Conservation (phyloP, 2,888 invertebrate species). For the Synanthedon andrenaeformis region DNA sequence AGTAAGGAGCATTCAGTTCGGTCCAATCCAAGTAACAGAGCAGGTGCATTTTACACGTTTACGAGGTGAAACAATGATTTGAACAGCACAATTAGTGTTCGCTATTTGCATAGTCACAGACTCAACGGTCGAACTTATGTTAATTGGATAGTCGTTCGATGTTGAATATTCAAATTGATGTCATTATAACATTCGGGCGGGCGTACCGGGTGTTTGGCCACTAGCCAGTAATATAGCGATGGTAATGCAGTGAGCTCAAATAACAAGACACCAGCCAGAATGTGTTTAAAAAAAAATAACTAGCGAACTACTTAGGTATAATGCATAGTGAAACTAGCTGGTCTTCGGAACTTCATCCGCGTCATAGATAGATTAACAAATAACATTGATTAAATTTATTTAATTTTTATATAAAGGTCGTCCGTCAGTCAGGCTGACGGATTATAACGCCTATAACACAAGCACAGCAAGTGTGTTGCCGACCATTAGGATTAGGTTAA, state of each 20-base stretch:
- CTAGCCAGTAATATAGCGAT: constrained; percentile 55
- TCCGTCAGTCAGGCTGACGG: too few species aligned
- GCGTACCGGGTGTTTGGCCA: constrained; percentile 47
- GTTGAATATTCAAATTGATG: constrained; percentile 71
- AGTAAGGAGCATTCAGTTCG: too few species aligned
- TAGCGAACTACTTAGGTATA: too few species aligned
- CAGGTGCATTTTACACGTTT: not conserved
- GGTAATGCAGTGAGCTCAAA: constrained; percentile 60
- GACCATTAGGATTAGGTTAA: too few species aligned
- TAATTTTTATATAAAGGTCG: too few species aligned
- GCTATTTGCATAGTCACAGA: constrained; percentile 62
- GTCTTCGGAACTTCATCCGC: too few species aligned
- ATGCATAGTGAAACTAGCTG: too few species aligned
- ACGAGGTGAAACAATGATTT: constrained; percentile 28
- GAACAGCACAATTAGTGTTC: constrained; percentile 56
- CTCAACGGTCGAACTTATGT: constrained; percentile 68
- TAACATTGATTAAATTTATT: too few species aligned
- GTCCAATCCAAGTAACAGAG: not conserved
- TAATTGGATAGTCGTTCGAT: constrained; percentile 65
- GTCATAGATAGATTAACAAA: too few species aligned
- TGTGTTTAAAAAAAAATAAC: too few species aligned
- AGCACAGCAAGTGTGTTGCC: too few species aligned
- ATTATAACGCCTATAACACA: too few species aligned
- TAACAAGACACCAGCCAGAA: constrained; percentile 26
- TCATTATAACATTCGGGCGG: constrained; percentile 68